Conservation (phyloP, 2,797 vertebrate species). For the Falco peregrinus region DNA sequence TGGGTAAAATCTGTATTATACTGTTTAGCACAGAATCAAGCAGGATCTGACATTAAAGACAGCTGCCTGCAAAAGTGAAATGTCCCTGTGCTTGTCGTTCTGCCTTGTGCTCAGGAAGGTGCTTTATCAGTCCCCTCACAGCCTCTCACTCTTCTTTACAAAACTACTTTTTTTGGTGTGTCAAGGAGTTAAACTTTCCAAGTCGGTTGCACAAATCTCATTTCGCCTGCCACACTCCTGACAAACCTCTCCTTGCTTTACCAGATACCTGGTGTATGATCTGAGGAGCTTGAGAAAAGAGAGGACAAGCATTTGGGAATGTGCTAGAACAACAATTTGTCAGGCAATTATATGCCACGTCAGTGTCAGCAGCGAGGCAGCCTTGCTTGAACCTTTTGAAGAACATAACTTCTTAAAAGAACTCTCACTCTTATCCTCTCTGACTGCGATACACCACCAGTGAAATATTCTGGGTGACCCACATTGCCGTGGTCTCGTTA, state of each 20-base stretch:
- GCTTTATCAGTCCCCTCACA: not conserved
- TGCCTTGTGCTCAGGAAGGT: rapidly evolving
- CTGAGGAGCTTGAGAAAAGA: not conserved
- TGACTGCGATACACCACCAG: not conserved
- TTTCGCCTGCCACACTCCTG: not conserved
- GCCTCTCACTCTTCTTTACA: not conserved
- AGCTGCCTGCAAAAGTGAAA: not conserved
- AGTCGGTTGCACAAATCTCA: not conserved
- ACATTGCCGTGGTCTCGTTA: rapidly evolving
- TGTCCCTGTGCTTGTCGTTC: not conserved
- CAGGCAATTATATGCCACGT: not conserved
- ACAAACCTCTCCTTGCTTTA: not conserved
- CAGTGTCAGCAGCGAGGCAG: not conserved
- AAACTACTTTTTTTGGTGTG: not conserved
- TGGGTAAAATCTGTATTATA: not conserved
- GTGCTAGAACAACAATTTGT: not conserved
- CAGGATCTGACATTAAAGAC: not conserved
- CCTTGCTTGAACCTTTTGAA: not conserved
- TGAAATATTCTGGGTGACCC: not conserved
- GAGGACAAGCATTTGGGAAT: not conserved
- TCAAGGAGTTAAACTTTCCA: not conserved
- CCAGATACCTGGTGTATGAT: not conserved
- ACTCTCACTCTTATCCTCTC: not conserved
- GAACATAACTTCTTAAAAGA: not conserved
- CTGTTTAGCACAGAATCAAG: not conserved